Conservation (phyloP, 2,797 vertebrate genomes). For the Gorsachius magnificus region DNA sequence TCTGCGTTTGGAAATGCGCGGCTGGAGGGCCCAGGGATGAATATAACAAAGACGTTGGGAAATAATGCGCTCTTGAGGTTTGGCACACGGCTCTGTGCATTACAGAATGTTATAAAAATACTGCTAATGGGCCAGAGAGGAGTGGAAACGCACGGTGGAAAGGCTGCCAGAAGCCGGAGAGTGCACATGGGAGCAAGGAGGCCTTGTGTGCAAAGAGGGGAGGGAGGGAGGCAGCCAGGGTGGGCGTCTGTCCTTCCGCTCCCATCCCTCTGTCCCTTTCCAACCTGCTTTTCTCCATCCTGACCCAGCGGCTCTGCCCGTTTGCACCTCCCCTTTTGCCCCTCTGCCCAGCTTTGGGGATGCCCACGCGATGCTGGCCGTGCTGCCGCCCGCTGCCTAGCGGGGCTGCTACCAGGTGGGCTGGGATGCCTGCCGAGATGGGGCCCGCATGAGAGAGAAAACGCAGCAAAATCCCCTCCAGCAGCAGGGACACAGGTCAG, state of each 20-base stretch:
- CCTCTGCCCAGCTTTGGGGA: background rate
- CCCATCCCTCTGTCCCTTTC: background rate
- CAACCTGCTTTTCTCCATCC: background rate
- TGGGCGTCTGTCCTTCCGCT: background rate
- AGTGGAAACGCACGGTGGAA: conserved; percentile 24
- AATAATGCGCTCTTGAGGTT: conserved; percentile 66
- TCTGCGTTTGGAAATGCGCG: background rate
- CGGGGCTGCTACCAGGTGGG: background rate
- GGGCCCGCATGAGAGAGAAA: background rate
- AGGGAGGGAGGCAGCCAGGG: conserved; percentile 17
- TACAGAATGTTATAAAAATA: conserved; percentile 71
- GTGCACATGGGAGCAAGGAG: background rate
- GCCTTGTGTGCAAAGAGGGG: conserved; percentile 45
- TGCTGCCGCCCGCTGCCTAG: background rate
- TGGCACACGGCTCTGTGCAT: conserved; percentile 48
- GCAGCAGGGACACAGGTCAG: background rate
- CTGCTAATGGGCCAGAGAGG: conserved; percentile 53
- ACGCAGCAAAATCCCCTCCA: background rate
- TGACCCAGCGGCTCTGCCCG: rapidly evolving
- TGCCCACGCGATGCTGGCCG: rapidly evolving
- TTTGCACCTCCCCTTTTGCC: background rate
- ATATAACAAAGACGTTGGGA: conserved; percentile 54
- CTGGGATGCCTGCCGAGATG: background rate
- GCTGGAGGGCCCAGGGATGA: background rate
- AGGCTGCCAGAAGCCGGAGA: conserved; percentile 46